A percentile compares a stretch with the other conserved stretches of the same genome.
phyloP scores from a whole-genome alignment of 2,888 invertebrate species.

The Mythimna pallens region DNA sequence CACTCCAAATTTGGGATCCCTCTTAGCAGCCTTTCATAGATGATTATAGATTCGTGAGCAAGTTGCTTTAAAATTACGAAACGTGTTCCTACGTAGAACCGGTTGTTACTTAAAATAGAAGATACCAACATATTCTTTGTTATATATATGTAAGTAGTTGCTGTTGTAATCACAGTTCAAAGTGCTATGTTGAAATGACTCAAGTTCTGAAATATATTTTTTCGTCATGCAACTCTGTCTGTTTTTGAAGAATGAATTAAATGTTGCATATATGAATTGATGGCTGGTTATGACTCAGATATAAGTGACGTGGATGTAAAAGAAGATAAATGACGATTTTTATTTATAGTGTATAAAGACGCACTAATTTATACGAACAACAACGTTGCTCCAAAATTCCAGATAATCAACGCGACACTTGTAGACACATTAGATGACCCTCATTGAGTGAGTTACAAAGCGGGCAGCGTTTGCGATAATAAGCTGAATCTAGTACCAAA shows the following conservation, averaged over 20 bases:
- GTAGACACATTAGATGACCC: constrained; percentile 47
- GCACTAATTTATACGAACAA: neutral
- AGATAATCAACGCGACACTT: constrained; percentile 27
- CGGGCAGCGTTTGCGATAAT: constrained; percentile 46
- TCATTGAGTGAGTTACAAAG: constrained; percentile 39
- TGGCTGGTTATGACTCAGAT: constrained; percentile 9
- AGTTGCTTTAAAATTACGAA: constrained; percentile 40
- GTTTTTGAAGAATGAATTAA: neutral
- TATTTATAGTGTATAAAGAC: neutral
- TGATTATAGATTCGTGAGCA: constrained; percentile 53
- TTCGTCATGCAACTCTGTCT: neutral
- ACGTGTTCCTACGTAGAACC: constrained; percentile 46
- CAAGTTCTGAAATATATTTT: constrained; percentile 12
- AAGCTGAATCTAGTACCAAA: constrained; percentile 23
- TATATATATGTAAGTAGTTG: constrained; percentile 6
- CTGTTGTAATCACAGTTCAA: neutral
- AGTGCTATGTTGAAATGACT: constrained; percentile 8
- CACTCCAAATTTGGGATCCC: constrained; percentile 53
- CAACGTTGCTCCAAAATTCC: neutral
- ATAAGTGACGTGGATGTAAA: constrained; percentile 15
- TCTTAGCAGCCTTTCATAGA: constrained; percentile 40
- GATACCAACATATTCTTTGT: constrained; percentile 19
- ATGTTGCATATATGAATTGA: constrained; percentile 4
- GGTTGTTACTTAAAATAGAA: constrained; percentile 46
- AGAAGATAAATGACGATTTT: neutral